phyloP scores from a whole-genome alignment of 2,888 invertebrate species.

The Caenorhabditis sinica region DNA sequence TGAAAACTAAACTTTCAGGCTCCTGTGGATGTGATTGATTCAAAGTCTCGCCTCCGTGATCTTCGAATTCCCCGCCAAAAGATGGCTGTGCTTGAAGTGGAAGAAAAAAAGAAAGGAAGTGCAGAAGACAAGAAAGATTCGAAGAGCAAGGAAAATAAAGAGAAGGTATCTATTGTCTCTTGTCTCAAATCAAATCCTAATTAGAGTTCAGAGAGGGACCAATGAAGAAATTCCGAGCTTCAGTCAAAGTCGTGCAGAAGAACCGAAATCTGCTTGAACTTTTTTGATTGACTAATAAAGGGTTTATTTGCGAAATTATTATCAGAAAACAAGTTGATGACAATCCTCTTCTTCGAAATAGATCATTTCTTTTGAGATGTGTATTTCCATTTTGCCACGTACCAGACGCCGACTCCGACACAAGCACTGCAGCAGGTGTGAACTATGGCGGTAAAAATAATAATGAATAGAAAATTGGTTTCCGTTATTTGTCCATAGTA shows the following conservation, averaged over 20 bases:
- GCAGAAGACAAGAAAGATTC: slow-evolving; percentile 20
- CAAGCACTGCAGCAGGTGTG: neutral
- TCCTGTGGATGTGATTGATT: slow-evolving; percentile 6
- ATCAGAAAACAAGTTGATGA: too few species aligned
- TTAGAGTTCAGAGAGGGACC: neutral
- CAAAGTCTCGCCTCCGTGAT: slow-evolving; percentile 30
- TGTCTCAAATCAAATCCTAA: neutral
- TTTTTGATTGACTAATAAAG: neutral
- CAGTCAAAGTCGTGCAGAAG: slow-evolving; percentile 27
- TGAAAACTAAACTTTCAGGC: neutral
- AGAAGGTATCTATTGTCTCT: neutral
- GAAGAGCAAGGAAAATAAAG: slow-evolving; percentile 19
- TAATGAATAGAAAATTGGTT: too few species aligned
- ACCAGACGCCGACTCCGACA: neutral
- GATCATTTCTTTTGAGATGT: too few species aligned
- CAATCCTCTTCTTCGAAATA: too few species aligned
- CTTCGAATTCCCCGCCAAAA: slow-evolving; percentile 39
- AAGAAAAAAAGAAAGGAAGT: slow-evolving; percentile 11
- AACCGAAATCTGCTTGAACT: slow-evolving; percentile 17
- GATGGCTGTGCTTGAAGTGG: slow-evolving; percentile 39
- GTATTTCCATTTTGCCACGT: slow-evolving; percentile 3
- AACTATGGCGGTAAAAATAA: neutral
- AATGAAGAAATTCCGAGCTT: slow-evolving; percentile 17
- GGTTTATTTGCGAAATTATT: neutral
- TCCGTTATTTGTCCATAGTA: too few species aligned